Base-by-base conservation (phyloP, 2,888 invertebrate genomes). In the Coenonympha glycerion region DNA sequence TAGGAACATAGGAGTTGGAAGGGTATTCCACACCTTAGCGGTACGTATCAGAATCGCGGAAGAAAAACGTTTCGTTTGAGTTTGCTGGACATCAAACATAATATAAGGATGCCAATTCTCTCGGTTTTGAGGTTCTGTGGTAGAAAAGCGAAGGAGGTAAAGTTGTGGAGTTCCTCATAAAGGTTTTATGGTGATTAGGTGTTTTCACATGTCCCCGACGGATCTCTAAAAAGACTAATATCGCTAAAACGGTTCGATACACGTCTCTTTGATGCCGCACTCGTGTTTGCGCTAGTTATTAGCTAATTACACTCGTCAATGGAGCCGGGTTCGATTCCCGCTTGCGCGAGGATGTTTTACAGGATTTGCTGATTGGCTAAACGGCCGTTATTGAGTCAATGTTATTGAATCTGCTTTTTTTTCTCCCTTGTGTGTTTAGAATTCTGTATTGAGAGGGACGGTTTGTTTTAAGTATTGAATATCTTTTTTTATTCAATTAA, bases 181-280 rank as follows among this genome's bases (percentile, higher is more conserved):
- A 37, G 1, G n/a, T n/a, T n/a, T n/a, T n/a, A n/a, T n/a, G n/a
- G 3, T 3, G 22, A 21, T 37, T 37, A 37, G 37, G 22, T 8
- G 37, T 13, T 22, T 13, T 11, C 19, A 34, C 8, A 18, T 6
- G 19, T 4, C 3, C 8, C 4, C 19, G 8, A 24, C 39, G 79
- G 80, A 81, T 70, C 73, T 64, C 55, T 53, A 47, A 54, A 55
- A 55, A 54, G 52, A 52, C 55, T 55, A 58, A 58, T 60, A 60
- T 53, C 55, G 46, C 50, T 56, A 59, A 59, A 57, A 53, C 48
- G 52, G 50, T 50, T 52, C 44, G 40, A 55, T 53, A 55, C 24
- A 44, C 44, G 46, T 33, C 56, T 49, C 53, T 56, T 60, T 62
- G 57, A 59, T 53, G 52, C 50, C 48, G 50, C 53, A 44, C 44